Conservation (phyloP, 2,797 vertebrate genomes). For the Xenopus petersii region DNA sequence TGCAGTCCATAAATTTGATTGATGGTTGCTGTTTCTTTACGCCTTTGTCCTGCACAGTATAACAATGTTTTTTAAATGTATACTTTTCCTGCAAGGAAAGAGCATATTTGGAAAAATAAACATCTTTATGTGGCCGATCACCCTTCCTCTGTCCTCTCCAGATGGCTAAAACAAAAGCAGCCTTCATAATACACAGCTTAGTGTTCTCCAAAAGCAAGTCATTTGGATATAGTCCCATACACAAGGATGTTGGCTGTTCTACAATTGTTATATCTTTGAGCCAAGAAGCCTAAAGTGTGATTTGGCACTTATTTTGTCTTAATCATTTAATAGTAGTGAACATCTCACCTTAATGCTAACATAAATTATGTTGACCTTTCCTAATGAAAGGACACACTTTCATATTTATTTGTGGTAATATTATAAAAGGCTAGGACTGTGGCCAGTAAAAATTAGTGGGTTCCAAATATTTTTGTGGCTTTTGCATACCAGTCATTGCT, state of each 20-base stretch:
- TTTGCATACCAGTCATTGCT: too few relatives aligned
- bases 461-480: too few relatives aligned
- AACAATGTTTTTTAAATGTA: too few relatives aligned
- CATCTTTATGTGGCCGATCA: slow-evolving; percentile 9
- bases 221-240: slow-evolving; percentile 19
- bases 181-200: slow-evolving; percentile 14
- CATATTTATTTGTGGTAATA: too few relatives aligned
- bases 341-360: slow-evolving; percentile 14
- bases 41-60: too few relatives aligned
- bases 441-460: too few relatives aligned
- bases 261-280: slow-evolving; percentile 27
- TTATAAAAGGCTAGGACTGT: too few relatives aligned
- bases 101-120: background rate
- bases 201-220: slow-evolving; percentile 8
- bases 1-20: too few relatives aligned
- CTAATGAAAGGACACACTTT: background rate
- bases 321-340: slow-evolving; percentile 29
- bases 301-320: slow-evolving; percentile 17
- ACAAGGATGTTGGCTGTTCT: slow-evolving; percentile 28
- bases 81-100: background rate
- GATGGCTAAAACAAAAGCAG: slow-evolving; percentile 30
- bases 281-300: slow-evolving; percentile 34
- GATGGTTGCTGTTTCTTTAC: too few relatives aligned
- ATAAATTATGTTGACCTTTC: slow-evolving; percentile 10
- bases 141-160: slow-evolving; percentile 5